Base-by-base conservation (phyloP, 2,113 vertebrate species). In the Hiodon tergisus region DNA sequence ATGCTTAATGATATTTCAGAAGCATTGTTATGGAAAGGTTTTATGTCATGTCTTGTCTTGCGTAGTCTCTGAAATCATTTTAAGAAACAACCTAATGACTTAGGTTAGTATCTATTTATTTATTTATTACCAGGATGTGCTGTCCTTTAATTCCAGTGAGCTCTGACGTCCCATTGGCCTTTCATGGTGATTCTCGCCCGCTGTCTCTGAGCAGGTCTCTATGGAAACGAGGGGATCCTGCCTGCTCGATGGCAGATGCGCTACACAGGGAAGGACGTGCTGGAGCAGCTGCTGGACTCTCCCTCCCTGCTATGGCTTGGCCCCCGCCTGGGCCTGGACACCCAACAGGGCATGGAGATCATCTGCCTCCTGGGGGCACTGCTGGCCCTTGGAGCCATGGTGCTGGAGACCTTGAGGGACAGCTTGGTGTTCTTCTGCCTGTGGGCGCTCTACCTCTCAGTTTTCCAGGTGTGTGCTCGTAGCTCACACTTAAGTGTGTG, bases 301-400 rank as follows among this genome's bases (percentile, higher is more conserved):
- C 96, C 97, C 53, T 94, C 95, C 0, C 85, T 98, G 54, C 87
- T 98, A 71, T 98, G 96, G 96, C 84, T 98, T 0, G 83, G 92
- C 0, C 95, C 96, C 0, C 74, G 0, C 0, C 80, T 97, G 5
- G 94, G 94, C 48, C 82, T 98, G 86, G 94, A 96, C 80, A 96
- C 95, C 0, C 94, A 97, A 57, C 91, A 92, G 52, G 89, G 90
- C 60, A 91, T 96, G 92, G 97, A 98, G 90, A 83, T 97, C 77
- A 89, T 98, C 55, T 95, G 94, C 76, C 88, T 98, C 0, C 48
- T 90, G 0, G 96, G 96, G 0, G 16, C 84, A 0, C 62, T 88
- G 0, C 86, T 89, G 31, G 91, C 94, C 51, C 77, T 98, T 0
- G 86, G 89, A 0, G 90, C 93, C 3, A 77, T 88, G 66, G 77